Evolutionary conservation across 2,797 vertebrate species (phyloP).

Genomic region (Sebastes minor): DNA sequence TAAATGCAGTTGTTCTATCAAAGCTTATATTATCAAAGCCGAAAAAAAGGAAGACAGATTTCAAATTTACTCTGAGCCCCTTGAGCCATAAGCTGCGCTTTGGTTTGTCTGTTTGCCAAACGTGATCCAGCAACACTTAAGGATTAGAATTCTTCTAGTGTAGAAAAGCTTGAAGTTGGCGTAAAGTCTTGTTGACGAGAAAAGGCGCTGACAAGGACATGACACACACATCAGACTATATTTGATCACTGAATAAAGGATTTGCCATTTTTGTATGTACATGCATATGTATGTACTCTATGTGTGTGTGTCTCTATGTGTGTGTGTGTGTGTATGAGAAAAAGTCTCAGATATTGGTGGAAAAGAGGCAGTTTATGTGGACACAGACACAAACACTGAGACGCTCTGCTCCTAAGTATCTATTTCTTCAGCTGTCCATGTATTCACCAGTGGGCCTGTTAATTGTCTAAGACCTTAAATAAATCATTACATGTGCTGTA

Average conservation of each 20-base stretch:
- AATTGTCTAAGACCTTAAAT: background rate
- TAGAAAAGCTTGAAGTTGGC: constrained; percentile 41
- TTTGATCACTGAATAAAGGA: constrained; percentile 49
- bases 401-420: background rate
- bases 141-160: constrained; percentile 41
- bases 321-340: background rate
- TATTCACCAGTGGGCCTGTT: background rate
- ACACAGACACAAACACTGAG: background rate
- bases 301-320: background rate
- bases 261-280: constrained; percentile 21
- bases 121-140: constrained; percentile 58
- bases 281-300: background rate
- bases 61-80: constrained; percentile 55
- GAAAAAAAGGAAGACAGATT: constrained; percentile 51
- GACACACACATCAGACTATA: constrained; percentile 26
- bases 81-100: constrained; percentile 55
- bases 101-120: constrained; percentile 64
- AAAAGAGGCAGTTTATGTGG: background rate
- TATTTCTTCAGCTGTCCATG: constrained; percentile 3
- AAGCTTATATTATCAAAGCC: constrained; percentile 45
- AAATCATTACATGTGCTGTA: constrained; percentile 4
- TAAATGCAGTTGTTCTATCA: constrained; percentile 42
- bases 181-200: constrained; percentile 53
- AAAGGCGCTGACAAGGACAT: constrained; percentile 63
- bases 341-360: background rate